These are phyloP conservation scores for Zapus hudsonius DNA, from an alignment of 2,113 vertebrate genomes.

Conservation along the genomic window DNA sequence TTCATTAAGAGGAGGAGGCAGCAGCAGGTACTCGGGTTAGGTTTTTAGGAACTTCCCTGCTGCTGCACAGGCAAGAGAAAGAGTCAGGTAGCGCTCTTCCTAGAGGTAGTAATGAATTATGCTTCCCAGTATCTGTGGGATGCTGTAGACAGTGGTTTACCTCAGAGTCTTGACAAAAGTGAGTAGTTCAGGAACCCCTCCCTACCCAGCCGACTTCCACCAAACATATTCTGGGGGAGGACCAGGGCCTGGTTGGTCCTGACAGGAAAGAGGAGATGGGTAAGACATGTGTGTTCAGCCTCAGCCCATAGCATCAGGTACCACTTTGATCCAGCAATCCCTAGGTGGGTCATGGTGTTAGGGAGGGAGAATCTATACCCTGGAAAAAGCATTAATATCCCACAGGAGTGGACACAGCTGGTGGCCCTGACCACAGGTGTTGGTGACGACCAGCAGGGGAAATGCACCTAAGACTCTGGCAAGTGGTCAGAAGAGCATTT, in stretches of 20 bases:
- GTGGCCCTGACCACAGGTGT: not conserved
- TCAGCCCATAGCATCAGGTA: not conserved
- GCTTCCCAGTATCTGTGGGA: not conserved
- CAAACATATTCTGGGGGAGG: not conserved
- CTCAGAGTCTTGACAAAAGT: conserved; percentile 48
- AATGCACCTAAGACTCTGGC: not conserved
- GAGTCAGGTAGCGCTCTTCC: not conserved
- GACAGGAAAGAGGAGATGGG: conserved; percentile 4
- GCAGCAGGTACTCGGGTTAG: not conserved
- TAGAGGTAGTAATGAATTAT: not conserved
- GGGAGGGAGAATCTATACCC: not conserved
- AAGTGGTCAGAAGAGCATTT: not conserved
- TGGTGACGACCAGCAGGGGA: not conserved
- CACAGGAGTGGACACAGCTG: not conserved
- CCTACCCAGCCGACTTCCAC: not conserved
- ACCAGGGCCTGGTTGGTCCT: conserved; percentile 21
- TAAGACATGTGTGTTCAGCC: conserved; percentile 46
- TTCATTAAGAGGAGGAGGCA: not conserved
- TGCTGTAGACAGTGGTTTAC: not conserved
- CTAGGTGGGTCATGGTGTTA: fast-evolving
- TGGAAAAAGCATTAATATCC: not conserved
- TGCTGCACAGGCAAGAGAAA: not conserved
- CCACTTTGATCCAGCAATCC: conserved; percentile 1
- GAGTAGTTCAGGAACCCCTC: conserved; percentile 56
- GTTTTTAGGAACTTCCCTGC: not conserved